A percentile compares a stretch with the other conserved stretches of the same genome.
Evolutionary conservation across 2,113 vertebrate species (phyloP).

Genomic region (Penelope pileata): DNA sequence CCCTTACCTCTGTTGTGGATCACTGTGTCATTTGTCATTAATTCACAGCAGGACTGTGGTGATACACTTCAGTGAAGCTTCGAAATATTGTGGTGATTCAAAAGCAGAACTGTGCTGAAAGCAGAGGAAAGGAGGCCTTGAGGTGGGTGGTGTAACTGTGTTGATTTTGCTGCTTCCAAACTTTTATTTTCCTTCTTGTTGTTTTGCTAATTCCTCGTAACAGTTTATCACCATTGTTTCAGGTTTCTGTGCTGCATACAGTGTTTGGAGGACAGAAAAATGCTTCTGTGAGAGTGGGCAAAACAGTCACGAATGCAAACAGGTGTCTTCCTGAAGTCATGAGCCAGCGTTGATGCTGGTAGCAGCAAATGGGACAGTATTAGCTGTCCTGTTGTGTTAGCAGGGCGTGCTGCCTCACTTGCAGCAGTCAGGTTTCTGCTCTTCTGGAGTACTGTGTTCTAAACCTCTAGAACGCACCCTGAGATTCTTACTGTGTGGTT

Average conservation of each 20-base stretch:
- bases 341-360: background rate
- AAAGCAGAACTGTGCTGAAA: background rate
- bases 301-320: background rate
- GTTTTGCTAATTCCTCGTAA: background rate
- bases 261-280: background rate
- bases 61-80: background rate
- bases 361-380: rapidly evolving
- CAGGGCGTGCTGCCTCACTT: background rate
- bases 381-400: background rate
- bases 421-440: background rate
- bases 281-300: background rate
- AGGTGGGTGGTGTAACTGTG: background rate
- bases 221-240: rapidly evolving
- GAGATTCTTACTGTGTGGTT: background rate
- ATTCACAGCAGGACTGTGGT: background rate
- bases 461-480: background rate
- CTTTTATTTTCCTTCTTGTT: background rate
- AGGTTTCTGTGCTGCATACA: background rate
- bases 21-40: rapidly evolving
- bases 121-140: background rate
- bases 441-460: background rate
- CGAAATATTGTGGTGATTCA: background rate
- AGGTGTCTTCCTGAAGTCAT: background rate
- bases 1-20: background rate
- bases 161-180: background rate